These are phyloP conservation scores for Sebastes jordani DNA, from an alignment of 2,797 vertebrate species.

Conservation along the genomic window DNA sequence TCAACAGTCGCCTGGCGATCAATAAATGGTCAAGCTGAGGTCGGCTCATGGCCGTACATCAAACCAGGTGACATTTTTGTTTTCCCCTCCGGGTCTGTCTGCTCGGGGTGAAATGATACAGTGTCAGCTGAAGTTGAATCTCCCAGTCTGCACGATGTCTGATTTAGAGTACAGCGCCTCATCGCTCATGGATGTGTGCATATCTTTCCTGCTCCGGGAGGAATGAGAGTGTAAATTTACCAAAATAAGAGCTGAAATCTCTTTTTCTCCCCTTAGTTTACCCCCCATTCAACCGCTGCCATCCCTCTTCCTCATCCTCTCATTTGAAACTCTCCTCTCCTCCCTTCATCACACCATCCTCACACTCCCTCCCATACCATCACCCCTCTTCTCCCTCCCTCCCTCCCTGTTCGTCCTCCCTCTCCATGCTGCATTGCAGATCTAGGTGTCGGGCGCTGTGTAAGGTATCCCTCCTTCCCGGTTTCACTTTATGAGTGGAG, in stretches of 20 bases:
- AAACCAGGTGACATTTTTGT: constrained; percentile 58
- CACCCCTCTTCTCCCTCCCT: constrained; percentile 7
- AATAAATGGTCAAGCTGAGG: constrained; percentile 66
- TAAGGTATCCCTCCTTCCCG: constrained; percentile 70
- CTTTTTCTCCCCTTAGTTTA: background rate
- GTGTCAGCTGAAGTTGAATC: constrained; percentile 39
- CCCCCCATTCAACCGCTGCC: background rate
- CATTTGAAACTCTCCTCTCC: constrained; percentile 14
- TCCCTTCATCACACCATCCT: constrained; percentile 28
- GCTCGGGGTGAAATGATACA: constrained; percentile 41
- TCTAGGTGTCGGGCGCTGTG: constrained; percentile 71
- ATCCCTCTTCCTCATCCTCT: background rate
- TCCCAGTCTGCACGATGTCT: constrained; percentile 1
- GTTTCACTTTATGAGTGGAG: constrained; percentile 71
- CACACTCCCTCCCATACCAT: constrained; percentile 14
- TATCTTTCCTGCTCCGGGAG: constrained; percentile 10
- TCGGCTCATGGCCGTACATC: constrained; percentile 60
- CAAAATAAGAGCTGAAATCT: constrained; percentile 2
- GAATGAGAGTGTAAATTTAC: constrained; percentile 9
- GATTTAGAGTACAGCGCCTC: constrained; percentile 21
- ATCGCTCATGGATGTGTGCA: constrained; percentile 13
- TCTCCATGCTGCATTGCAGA: constrained; percentile 81
- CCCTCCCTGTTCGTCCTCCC: constrained; percentile 8
- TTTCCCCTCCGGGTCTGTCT: constrained; percentile 45
- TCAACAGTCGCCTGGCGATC: constrained; percentile 53